A percentile compares a stretch with the other conserved stretches of the same genome.
Evolutionary conservation across 1,140 invertebrate species (phyloP).

Genomic region (Anoplophora glabripennis): DNA sequence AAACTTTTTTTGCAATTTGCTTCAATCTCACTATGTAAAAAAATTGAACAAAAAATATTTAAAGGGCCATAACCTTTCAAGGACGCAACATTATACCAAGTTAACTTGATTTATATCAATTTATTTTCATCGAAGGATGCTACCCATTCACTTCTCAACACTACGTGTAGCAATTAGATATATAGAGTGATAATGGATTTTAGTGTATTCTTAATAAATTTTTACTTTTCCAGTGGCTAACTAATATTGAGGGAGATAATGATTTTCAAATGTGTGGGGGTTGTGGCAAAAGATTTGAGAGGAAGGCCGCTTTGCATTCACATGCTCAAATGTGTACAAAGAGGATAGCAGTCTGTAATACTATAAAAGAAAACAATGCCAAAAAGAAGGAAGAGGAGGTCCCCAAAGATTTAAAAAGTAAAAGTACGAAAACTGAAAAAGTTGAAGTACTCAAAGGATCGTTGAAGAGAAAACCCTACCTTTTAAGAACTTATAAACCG

Average conservation of each 20-base stretch:
- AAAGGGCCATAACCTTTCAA: too few species aligned
- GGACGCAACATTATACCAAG: too few species aligned
- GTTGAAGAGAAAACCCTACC: conserved; percentile 29
- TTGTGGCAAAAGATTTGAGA: conserved; percentile 65
- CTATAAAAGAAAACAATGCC: conserved; percentile 32
- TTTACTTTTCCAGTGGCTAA: conserved; percentile 55
- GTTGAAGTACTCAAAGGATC: conserved; percentile 27
- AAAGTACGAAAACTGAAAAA: conserved; percentile 26
- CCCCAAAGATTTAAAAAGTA: conserved; percentile 12
- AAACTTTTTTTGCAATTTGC: too few species aligned
- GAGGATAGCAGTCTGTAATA: conserved; percentile 44
- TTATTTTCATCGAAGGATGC: too few species aligned
- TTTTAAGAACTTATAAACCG: conserved; percentile 13
- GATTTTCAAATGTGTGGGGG: conserved; percentile 62
- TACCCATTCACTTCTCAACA: too few species aligned
- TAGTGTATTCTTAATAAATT: not conserved
- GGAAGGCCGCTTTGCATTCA: conserved; percentile 62
- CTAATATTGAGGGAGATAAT: conserved; percentile 56
- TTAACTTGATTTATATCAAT: too few species aligned
- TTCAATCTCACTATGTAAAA: too few species aligned
- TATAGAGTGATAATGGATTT: too few species aligned
- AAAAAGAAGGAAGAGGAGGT: conserved; percentile 28
- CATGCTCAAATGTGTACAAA: conserved; percentile 56
- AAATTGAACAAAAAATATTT: too few species aligned
- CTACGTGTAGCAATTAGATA: too few species aligned